phyloP scores from a whole-genome alignment of 2,888 invertebrate species.

The Falcaria lacertinaria region DNA sequence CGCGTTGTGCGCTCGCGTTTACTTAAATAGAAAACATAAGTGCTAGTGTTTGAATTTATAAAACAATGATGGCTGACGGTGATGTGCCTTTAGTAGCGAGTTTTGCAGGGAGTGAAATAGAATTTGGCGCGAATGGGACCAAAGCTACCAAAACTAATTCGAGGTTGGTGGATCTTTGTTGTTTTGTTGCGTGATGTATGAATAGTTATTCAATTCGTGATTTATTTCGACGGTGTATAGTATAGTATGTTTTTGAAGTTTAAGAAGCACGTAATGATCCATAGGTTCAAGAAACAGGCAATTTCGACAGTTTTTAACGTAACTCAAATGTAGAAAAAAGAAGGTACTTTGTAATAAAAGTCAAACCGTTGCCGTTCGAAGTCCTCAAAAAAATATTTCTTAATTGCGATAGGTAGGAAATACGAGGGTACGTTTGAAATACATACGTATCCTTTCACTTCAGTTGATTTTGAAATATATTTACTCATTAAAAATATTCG shows the following conservation, averaged over 20 bases:
- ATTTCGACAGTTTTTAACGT: no score
- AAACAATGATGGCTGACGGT: conserved; percentile 65
- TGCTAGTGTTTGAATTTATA: conserved; percentile 22
- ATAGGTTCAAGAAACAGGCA: no score
- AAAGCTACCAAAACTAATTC: conserved; percentile 65
- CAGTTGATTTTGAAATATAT: neutral
- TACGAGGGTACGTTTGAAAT: no score
- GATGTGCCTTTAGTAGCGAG: conserved; percentile 68
- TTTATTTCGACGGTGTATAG: neutral
- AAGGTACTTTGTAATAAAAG: no score
- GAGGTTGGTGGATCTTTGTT: conserved; percentile 46
- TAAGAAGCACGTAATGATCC: no score
- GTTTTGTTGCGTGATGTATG: no score
- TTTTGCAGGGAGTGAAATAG: conserved; percentile 65
- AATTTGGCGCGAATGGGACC: conserved; percentile 62
- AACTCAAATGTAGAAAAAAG: no score
- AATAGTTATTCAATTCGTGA: neutral
- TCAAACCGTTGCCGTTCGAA: no score
- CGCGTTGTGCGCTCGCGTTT: conserved; percentile 22
- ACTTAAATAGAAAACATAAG: conserved; percentile 16
- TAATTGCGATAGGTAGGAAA: no score
- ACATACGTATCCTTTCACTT: neutral
- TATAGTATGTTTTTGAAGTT: neutral
- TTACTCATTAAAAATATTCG: no score
- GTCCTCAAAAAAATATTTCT: no score